Percentiles rank a stretch among this genome's conserved stretches.
These are phyloP conservation scores for Apotomis betuletana DNA, from an alignment of 2,888 invertebrate species.

Conservation along the genomic window DNA sequence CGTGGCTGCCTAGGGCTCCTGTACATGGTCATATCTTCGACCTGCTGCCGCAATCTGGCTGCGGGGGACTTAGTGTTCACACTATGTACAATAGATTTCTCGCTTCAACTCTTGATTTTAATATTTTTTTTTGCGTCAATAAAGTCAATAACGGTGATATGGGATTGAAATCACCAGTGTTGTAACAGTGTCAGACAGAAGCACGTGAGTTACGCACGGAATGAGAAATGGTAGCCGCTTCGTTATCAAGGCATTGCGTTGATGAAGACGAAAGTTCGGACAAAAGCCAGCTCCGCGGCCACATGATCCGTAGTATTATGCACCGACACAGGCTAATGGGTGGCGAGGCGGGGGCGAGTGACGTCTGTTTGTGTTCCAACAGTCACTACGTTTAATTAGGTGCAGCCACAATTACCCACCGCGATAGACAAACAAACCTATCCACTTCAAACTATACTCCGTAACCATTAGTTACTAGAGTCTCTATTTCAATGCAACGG, in stretches of 20 bases:
- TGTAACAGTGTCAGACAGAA: conserved; percentile 2
- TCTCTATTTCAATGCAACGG: conserved; percentile 1
- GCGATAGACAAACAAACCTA: conserved; percentile 23
- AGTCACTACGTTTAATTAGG: conserved; percentile 42
- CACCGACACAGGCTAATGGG: conserved; percentile 24
- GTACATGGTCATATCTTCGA: too few relatives aligned
- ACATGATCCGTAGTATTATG: conserved; percentile 22
- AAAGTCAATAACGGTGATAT: background rate
- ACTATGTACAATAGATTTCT: too few relatives aligned
- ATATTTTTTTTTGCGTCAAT: too few relatives aligned
- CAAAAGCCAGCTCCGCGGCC: conserved; percentile 30
- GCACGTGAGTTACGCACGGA: conserved; percentile 29
- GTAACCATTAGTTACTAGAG: background rate
- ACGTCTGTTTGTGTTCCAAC: conserved; percentile 35
- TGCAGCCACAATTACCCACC: conserved; percentile 36
- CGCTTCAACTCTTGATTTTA: too few relatives aligned
- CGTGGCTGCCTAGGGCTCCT: too few relatives aligned
- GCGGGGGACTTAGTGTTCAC: too few relatives aligned
- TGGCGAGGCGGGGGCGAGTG: conserved; percentile 7
- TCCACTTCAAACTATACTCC: background rate
- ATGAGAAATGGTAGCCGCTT: conserved; percentile 24
- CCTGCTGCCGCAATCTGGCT: too few relatives aligned
- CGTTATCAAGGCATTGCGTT: conserved; percentile 27
- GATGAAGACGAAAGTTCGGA: conserved; percentile 21
- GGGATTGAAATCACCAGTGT: background rate